phyloP scores from a whole-genome alignment of 2,888 invertebrate genomes.

The Argynnis bischoffii region DNA sequence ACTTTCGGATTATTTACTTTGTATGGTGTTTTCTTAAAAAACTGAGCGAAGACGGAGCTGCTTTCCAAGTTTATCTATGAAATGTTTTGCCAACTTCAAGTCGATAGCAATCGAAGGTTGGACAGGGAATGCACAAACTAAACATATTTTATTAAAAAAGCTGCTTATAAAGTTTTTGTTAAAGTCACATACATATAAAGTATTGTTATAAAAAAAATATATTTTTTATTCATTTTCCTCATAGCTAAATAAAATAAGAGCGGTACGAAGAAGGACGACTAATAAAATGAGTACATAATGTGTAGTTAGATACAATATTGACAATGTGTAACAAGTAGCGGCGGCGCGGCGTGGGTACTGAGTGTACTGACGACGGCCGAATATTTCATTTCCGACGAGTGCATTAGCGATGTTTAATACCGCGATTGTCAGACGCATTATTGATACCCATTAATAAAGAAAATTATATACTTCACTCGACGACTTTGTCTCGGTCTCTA shows the following conservation, averaged over 20 bases:
- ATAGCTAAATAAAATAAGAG: not conserved
- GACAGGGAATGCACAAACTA: too few relatives aligned
- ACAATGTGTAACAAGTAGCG: slow-evolving; percentile 13
- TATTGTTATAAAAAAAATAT: not conserved
- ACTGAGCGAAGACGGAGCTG: too few relatives aligned
- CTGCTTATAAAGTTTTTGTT: not conserved
- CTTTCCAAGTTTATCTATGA: slow-evolving; percentile 48
- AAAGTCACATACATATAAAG: not conserved
- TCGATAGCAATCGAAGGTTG: not conserved
- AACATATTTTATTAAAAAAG: too few relatives aligned
- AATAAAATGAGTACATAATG: slow-evolving; percentile 1
- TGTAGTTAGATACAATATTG: not conserved
- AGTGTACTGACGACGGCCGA: slow-evolving; percentile 43
- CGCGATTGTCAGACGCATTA: slow-evolving; percentile 22
- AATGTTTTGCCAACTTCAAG: slow-evolving; percentile 10
- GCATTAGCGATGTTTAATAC: slow-evolving; percentile 40
- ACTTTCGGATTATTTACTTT: slow-evolving; percentile 49
- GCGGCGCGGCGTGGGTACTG: not conserved
- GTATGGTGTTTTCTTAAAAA: slow-evolving; percentile 28
- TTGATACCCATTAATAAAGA: slow-evolving; percentile 19
- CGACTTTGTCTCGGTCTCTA: not conserved
- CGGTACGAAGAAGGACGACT: not conserved
- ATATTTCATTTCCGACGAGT: slow-evolving; percentile 57
- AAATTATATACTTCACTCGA: not conserved
- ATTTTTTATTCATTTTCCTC: not conserved